Percentiles rank a stretch among this genome's conserved stretches.
These are phyloP conservation scores for Clarias batrachus DNA, from an alignment of 2,113 vertebrate species.

Conservation along the genomic window DNA sequence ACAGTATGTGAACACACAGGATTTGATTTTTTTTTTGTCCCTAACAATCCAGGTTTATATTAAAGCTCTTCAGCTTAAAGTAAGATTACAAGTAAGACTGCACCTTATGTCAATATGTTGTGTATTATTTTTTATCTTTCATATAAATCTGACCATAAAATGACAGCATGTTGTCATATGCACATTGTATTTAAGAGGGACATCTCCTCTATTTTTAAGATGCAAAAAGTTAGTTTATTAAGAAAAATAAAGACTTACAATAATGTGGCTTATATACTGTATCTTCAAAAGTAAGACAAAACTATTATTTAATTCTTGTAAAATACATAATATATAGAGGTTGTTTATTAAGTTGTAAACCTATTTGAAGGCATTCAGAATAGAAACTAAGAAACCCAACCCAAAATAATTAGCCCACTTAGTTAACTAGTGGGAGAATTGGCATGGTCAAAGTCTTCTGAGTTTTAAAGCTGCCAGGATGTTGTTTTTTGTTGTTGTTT, in stretches of 20 bases:
- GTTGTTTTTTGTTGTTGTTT: too few relatives aligned
- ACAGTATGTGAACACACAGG: neutral
- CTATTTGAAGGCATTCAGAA: neutral
- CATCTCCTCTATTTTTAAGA: neutral
- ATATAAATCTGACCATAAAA: neutral
- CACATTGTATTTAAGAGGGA: neutral
- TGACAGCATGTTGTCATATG: neutral
- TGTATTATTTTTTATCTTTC: constrained; percentile 30
- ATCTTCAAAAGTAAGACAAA: neutral
- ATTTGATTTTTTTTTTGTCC: constrained; percentile 41
- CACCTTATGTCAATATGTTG: constrained; percentile 50
- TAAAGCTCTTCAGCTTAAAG: constrained; percentile 42
- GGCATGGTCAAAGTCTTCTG: neutral
- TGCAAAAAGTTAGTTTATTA: neutral
- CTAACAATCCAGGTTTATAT: constrained; percentile 59
- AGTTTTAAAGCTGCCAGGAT: neutral
- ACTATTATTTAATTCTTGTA: neutral
- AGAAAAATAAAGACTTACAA: neutral
- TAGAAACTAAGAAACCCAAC: neutral
- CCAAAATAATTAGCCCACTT: neutral
- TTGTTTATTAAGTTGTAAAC: neutral
- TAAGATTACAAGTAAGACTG: constrained; percentile 65
- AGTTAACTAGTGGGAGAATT: neutral
- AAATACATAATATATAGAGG: neutral
- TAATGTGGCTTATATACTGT: neutral